Evolutionary conservation across 2,113 vertebrate genomes (phyloP), one percentile per base, ranked within the genome.

Genomic region (Gymnocephalus cernua): DNA sequence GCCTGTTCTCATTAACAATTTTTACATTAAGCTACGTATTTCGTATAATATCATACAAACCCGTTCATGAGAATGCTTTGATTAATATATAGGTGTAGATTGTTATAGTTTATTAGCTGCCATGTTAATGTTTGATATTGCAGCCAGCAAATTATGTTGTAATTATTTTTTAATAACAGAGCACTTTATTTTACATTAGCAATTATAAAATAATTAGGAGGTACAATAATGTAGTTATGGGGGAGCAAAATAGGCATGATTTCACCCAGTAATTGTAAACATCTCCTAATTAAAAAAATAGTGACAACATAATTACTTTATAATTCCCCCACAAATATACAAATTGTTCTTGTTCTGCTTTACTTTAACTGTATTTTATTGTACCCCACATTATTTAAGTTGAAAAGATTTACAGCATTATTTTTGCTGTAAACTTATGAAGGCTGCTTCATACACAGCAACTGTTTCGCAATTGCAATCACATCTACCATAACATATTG

Each of bases 241-340:
- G 18, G 54, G 3, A 69, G 9, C 6, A 48, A 66, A 78, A 63
- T 8, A 54, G 41, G 27, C 16, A 45, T 23, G 57, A 21, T 29
- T 53, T 75, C 51, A 50, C 3, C 14, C 4, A 35, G 13, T 41
- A 32, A 80, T 66, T 63, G 44, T 58, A 18, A 63, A 11, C 18
- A 58, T 1, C 21, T 32, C 32, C 32, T 70, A 29, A 62, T 86
- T 75, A n/a, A 69, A 41, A 41, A 74, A 86, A 59, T 14, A 9
- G 58, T 29, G 57, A 8, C 41, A 56, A 14, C 11, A 23, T 66
- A 51, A 82, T 75, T 32, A 57, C 6, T 44, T 63, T 35, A n/a
- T 84, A 79, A n/a, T 64, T 51, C 4, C 23, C 41, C 68, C 56
- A 44, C 57, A 57, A 76, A 61, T 8, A 23, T n/a, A 64, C 0